Evolutionary conservation across 2,113 vertebrate species (phyloP).

Genomic region (Prochilodus magdalenae): DNA sequence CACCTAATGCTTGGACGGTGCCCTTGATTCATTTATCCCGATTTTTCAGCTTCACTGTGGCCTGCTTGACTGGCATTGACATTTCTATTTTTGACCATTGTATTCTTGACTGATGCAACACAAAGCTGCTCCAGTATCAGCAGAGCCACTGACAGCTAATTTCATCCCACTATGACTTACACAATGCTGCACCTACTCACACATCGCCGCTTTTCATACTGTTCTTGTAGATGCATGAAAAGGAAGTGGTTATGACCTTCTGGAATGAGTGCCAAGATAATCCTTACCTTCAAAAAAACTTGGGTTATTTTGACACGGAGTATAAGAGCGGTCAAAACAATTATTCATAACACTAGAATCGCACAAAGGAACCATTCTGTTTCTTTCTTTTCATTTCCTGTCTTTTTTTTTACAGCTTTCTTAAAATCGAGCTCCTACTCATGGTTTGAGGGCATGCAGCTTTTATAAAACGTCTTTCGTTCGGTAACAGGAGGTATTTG

Average conservation of each 20-base stretch:
- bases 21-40: neutral
- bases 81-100: conserved; percentile 1
- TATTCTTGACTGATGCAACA: conserved; percentile 5
- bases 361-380: neutral
- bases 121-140: neutral
- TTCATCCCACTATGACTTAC: neutral
- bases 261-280: neutral
- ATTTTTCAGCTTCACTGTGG: neutral
- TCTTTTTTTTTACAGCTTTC: neutral
- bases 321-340: neutral
- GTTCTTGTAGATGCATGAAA: conserved; percentile 1
- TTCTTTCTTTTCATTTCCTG: neutral
- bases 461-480: neutral
- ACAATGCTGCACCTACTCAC: neutral
- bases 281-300: neutral
- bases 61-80: neutral
- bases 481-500: neutral
- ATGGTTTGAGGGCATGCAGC: neutral
- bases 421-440: neutral
- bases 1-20: neutral
- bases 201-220: neutral
- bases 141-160: neutral
- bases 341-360: neutral
- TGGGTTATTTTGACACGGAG: neutral
- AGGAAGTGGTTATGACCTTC: neutral